Evolutionary conservation across 2,797 vertebrate species (phyloP), one percentile per base, ranked within the genome.

Genomic region (Coregonus sp.): DNA sequence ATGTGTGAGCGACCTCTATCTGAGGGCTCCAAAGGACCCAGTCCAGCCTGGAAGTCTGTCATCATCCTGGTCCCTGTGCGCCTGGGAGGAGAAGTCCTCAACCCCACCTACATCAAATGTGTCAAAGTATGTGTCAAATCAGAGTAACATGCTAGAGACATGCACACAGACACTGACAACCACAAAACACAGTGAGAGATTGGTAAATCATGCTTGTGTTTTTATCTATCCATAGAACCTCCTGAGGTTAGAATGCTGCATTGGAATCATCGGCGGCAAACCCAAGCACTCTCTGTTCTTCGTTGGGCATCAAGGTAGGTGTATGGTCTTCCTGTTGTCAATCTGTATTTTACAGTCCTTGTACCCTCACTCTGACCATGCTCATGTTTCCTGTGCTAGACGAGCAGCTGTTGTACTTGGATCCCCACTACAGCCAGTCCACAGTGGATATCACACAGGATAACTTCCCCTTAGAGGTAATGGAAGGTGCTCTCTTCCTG

Each of bases 191-290:
- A 66, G 1, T 70, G 2, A 70, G 12, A 79, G 16, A 85, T 25
- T 40, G 70, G 5, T 12, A 70, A 68, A 6, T 5, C 1, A 1
- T 37, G 11, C 5, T 3, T 69, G 33, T 63, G 1, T 47, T 76
- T 40, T 11, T 37, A 75, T 61, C 73, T 72, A 63, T 75, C 78
- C 35, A n/a, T 51, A 98, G 97, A 95, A 94, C 72, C 94, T 98
- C 29, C 88, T 98, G 81, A 87, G 85, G 54, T 91, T 96, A 47
- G 87, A 92, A 11, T 93, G 92, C 80, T 98, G 97, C 82, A 86
- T 98, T 9, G 97, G 97, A 40, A 97, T 98, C 85, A 96, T 98
- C 1, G 97, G 97, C 0, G 97, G 97, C 5, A 97, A 96, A 86
- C 97, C 97, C 0, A 96, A 95, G 78, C 97, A 98, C 79, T 98